Evolutionary conservation across 2,113 vertebrate species (phyloP).

Genomic region (Channa maculata): DNA sequence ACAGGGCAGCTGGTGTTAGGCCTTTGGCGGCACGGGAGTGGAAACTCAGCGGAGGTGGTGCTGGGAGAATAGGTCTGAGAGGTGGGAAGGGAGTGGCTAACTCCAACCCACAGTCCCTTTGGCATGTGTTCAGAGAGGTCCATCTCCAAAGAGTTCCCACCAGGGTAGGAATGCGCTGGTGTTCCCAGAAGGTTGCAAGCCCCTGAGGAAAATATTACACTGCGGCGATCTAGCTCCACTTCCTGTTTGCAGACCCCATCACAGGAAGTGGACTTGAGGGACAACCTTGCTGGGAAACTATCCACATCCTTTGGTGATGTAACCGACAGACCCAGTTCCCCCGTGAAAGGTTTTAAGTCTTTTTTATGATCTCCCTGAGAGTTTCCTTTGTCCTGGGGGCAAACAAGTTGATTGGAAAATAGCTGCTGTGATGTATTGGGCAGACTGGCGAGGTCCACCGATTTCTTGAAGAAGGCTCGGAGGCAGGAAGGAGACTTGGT

Average conservation of each 20-base stretch:
- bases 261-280: constrained; percentile 89
- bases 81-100: constrained; percentile 93
- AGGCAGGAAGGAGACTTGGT: constrained; percentile 90
- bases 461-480: constrained; percentile 91
- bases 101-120: constrained; percentile 92
- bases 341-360: constrained; percentile 91
- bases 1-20: constrained; percentile 99
- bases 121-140: constrained; percentile 93
- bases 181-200: constrained; percentile 91
- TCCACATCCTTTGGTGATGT: constrained; percentile 90
- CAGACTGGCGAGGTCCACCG: constrained; percentile 86
- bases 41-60: constrained; percentile 82
- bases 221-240: constrained; percentile 94
- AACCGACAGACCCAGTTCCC: constrained; percentile 88
- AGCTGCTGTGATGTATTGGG: constrained; percentile 92
- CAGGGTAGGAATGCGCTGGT: constrained; percentile 92
- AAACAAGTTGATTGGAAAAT: constrained; percentile 90
- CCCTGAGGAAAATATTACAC: constrained; percentile 97
- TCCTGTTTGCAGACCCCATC: constrained; percentile 96
- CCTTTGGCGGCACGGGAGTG: constrained; percentile 89
- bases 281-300: constrained; percentile 88
- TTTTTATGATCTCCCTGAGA: constrained; percentile 99
- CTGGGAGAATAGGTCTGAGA: constrained; percentile 91
- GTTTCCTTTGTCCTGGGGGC: constrained; percentile 93
- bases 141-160: constrained; percentile 93